Evolutionary conservation across 2,888 invertebrate species (phyloP).

Genomic region (Cyaniris semiargus): DNA sequence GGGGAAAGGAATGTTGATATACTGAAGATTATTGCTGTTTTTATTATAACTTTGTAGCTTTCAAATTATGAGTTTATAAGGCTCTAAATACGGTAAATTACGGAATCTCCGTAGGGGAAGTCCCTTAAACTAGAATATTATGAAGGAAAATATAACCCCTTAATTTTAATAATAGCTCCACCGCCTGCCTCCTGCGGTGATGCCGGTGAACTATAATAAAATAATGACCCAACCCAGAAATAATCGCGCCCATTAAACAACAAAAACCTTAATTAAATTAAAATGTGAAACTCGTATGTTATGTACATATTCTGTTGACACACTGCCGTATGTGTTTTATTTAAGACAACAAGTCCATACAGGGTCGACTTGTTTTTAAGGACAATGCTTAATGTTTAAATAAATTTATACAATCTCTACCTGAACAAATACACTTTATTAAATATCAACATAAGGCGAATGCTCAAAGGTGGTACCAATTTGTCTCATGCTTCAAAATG

Average conservation of each 20-base stretch:
- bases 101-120: too few relatives aligned
- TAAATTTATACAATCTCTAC: constrained; percentile 18
- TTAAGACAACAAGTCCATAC: constrained; percentile 28
- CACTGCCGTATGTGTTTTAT: constrained; percentile 3
- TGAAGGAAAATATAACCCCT: not conserved
- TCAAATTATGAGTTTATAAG: too few relatives aligned
- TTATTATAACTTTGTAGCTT: too few relatives aligned
- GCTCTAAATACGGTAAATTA: too few relatives aligned
- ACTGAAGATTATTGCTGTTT: too few relatives aligned
- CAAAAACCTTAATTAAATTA: constrained; percentile 13
- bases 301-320: constrained; percentile 23
- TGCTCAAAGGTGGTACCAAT: too few relatives aligned
- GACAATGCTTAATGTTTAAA: constrained; percentile 24
- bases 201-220: not conserved
- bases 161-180: not conserved
- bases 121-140: not conserved
- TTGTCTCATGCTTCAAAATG: too few relatives aligned
- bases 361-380: constrained; percentile 27
- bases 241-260: constrained; percentile 17
- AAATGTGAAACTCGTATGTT: constrained; percentile 15
- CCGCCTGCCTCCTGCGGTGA: not conserved
- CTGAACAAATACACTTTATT: not conserved
- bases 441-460: not conserved
- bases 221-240: constrained; percentile 12
- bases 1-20: too few relatives aligned